Base-by-base conservation (phyloP, 1,140 invertebrate species). In the Penaeus vannamei region DNA sequence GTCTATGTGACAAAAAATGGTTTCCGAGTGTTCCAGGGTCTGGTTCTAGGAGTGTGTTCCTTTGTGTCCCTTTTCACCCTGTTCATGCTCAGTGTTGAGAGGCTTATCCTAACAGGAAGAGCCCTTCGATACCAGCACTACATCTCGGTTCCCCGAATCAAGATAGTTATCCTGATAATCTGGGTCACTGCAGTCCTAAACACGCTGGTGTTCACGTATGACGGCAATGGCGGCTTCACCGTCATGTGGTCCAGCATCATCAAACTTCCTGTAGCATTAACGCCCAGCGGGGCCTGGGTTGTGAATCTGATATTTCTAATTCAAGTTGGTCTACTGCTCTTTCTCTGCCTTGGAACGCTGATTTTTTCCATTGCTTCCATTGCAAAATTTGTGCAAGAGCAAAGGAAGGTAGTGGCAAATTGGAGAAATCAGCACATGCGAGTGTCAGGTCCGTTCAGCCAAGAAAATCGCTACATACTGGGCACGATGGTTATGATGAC, bases 61-160 rank as follows among this genome's bases (percentile, higher is more conserved):
- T 79, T 79, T 29, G 76, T 79, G 10, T 79, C 76, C 20, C 20
- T 79, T 29, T 79, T 79, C 22, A 79, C 76, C 46, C 76, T 79
- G 14, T 29, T 22, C 23, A 29, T 79, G 22, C 76, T 79, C 7
- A 79, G 76, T 20, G 7, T 42, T 79, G 76, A 79, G 23, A 29
- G 76, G 8, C 32, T 79, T 79, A 46, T 79, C 12, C 20, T 79
- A 29, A 79, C 32, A 8, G 46, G 29, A 23, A 46, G 46, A 36
- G n/a, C 76, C 22, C 0, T 79, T n/a, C 76, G 7, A 22, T 79
- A 79, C 32, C 22, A 29, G 0, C 32, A 26, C 29, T 29, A 36
- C 7, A 42, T 79, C 29, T 29, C 76, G n/a, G n/a, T 79, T 22
- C 76, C 76, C 19, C 32, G 32, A 36, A 46, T 79, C 10, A 36